Evolutionary conservation across 2,113 vertebrate genomes (phyloP).

Genomic region (Gallinago jamesoni): DNA sequence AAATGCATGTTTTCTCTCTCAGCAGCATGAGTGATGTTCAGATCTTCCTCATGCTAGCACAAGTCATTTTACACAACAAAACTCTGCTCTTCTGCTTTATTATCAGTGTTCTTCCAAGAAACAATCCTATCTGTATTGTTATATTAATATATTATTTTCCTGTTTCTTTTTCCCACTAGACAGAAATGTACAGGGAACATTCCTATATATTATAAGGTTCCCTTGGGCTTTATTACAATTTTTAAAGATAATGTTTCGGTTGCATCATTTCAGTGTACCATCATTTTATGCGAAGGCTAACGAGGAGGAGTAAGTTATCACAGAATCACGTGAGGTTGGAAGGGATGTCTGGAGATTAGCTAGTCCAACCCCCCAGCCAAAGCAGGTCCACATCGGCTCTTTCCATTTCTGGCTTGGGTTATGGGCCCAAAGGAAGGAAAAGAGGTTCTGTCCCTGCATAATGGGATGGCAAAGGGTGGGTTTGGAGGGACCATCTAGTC

Average conservation of each 20-base stretch:
- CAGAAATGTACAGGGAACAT: neutral
- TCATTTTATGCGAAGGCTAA: neutral
- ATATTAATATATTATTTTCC: neutral
- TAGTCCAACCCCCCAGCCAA: too few species aligned
- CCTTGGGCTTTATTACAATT: neutral
- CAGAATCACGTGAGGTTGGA: too few species aligned
- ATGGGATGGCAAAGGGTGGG: neutral
- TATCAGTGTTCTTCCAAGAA: neutral
- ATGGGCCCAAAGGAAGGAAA: neutral
- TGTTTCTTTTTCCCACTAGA: neutral
- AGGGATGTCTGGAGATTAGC: too few species aligned
- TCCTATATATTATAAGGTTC: neutral
- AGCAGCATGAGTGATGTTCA: neutral
- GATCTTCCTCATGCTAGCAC: neutral
- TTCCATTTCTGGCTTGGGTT: neutral
- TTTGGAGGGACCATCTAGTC: neutral
- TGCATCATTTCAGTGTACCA: neutral
- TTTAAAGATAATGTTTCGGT: neutral
- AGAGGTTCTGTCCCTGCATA: neutral
- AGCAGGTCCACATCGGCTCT: neutral
- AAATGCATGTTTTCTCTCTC: neutral
- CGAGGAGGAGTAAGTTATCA: neutral
- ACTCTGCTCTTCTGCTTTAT: neutral
- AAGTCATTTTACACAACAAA: neutral
- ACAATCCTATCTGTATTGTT: neutral